Conservation (phyloP, 2,113 vertebrate species). For the Hydropotes inermis region DNA sequence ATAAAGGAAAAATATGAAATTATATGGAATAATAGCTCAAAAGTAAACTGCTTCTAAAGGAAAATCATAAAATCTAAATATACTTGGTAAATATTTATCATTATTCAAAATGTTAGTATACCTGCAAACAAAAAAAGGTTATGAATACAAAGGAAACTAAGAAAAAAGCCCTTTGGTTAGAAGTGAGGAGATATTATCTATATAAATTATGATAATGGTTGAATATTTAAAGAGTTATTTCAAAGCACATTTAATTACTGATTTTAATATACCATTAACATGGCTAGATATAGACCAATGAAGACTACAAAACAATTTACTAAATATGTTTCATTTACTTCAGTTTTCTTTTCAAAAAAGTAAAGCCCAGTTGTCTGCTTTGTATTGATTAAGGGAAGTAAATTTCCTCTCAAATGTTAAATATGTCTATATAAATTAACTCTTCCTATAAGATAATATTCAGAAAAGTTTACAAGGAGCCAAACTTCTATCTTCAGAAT, state of each 20-base stretch:
- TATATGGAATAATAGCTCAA: neutral
- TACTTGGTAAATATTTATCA: neutral
- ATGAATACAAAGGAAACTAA: neutral
- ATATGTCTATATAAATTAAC: neutral
- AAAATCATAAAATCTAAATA: neutral
- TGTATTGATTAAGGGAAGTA: neutral
- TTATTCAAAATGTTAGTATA: slow-evolving; percentile 32
- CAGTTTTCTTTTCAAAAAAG: neutral
- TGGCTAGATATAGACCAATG: neutral
- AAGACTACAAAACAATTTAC: neutral
- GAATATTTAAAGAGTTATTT: slow-evolving; percentile 54
- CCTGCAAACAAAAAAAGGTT: neutral
- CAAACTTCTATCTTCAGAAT: neutral
- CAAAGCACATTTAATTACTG: slow-evolving; percentile 30
- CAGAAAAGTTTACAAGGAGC: neutral
- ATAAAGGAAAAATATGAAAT: neutral
- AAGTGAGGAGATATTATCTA: slow-evolving; percentile 28
- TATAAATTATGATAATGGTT: slow-evolving; percentile 42
- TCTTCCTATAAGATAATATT: neutral
- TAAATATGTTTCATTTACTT: neutral
- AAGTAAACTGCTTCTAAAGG: neutral
- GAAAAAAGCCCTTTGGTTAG: neutral
- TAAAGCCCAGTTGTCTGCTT: neutral
- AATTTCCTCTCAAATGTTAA: neutral
- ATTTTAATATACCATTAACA: neutral